Percentiles rank a stretch among this genome's conserved stretches.
Conservation (phyloP, 1,140 invertebrate species). For the Zaprionus capensis region DNA sequence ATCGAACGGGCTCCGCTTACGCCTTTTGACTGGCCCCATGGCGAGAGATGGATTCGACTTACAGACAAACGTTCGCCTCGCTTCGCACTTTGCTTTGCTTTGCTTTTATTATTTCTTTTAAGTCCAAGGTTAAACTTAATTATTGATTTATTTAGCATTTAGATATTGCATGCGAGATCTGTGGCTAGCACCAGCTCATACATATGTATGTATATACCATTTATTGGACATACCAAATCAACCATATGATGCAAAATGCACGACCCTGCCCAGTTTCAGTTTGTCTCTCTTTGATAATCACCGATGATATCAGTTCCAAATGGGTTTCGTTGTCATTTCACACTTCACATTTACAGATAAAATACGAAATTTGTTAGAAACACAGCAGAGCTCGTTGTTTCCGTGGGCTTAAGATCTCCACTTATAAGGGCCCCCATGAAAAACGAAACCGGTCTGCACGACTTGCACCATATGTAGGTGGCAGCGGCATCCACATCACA, state of each 20-base stretch:
- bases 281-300: not conserved
- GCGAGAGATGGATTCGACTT: constrained; percentile 8
- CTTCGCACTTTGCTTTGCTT: constrained; percentile 42
- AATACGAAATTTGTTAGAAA: not conserved
- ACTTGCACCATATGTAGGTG: constrained; percentile 51
- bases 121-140: constrained; percentile 80
- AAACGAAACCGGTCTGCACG: constrained; percentile 55
- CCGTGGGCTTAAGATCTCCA: constrained; percentile 10
- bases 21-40: constrained; percentile 53
- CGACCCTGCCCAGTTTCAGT: constrained; percentile 32
- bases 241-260: constrained; percentile 30
- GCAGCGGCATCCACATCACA: constrained; percentile 13
- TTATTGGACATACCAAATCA: constrained; percentile 9
- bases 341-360: constrained; percentile 69
- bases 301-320: constrained; percentile 28
- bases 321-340: constrained; percentile 51
- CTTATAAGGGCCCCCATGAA: constrained; percentile 47
- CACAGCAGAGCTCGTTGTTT: constrained; percentile 9
- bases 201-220: constrained; percentile 30
- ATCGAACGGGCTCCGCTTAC: constrained; percentile 56
- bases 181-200: constrained; percentile 7
- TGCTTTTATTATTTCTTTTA: constrained; percentile 79
- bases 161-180: constrained; percentile 49
- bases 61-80: not conserved
- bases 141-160: constrained; percentile 77